Evolutionary conservation across 37 sponge, comb jelly and placozoan genomes (phyloP), one percentile per base, ranked within the genome.

Genomic region (Haliclona indistincta): DNA sequence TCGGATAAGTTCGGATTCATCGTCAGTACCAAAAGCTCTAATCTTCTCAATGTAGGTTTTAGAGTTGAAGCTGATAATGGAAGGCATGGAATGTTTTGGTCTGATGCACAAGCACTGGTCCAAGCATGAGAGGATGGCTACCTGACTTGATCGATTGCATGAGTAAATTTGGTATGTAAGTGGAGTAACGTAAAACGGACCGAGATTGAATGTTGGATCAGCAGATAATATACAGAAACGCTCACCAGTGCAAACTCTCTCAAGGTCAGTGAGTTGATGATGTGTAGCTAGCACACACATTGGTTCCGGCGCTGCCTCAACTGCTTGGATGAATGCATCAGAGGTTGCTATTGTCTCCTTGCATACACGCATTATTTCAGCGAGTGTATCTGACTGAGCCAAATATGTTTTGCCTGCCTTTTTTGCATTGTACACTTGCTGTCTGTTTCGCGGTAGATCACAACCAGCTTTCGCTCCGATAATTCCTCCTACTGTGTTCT

Each of bases 151-250:
- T 68, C n/a, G n/a, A 4, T 54, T 40, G n/a, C 54, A 34, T 26
- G 68, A 43, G 5, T 69, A 26, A 29, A 69, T 54, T 0, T 70
- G 71, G 22, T 70, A 79, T 0, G 80, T 70, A 1, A 35, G 54
- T 10, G 80, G 80, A 7, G 80, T 79, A 2, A 79, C 71, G 26
- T 68, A 56, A 55, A 79, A 79, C 34, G 80, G 62, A 0, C 80
- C 70, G 4, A 79, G 49, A 40, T 79, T 79, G 71, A 79, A 79
- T 4, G 70, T 79, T 11, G 80, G 80, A 43, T 79, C 71, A n/a
- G n/a, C n/a, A n/a, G n/a, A n/a, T n/a, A n/a, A n/a, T n/a, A n/a
- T n/a, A n/a, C n/a, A n/a, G n/a, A n/a, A n/a, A n/a, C n/a, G n/a
- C n/a, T n/a, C n/a, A n/a, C n/a, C n/a, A n/a, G n/a, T n/a, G n/a